A percentile compares a stretch with the other conserved stretches of the same genome.
Evolutionary conservation across 2,888 invertebrate genomes (phyloP).

Genomic region (Plebejus argus): DNA sequence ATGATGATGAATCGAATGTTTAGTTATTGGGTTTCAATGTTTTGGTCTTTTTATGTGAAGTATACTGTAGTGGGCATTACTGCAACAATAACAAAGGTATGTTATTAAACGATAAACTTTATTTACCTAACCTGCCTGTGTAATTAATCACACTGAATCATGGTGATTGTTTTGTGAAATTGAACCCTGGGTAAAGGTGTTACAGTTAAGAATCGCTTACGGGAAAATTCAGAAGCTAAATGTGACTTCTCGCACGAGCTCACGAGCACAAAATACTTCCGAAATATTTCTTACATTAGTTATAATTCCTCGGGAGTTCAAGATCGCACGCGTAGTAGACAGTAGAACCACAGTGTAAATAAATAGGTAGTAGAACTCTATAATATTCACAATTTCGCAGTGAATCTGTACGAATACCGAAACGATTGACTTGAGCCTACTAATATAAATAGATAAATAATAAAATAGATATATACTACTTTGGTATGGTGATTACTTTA

Average conservation of each 20-base stretch:
- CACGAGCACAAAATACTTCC: neutral
- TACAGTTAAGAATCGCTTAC: neutral
- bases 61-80: constrained; percentile 46
- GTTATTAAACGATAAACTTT: constrained; percentile 35
- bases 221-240: neutral
- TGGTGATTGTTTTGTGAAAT: neutral
- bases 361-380: no score
- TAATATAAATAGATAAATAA: no score
- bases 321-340: no score
- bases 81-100: constrained; percentile 44
- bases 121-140: constrained; percentile 28
- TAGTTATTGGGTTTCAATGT: constrained; percentile 61
- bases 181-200: neutral
- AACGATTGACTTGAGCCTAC: no score
- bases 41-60: constrained; percentile 65
- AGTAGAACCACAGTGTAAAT: no score
- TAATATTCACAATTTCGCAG: no score
- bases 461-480: no score
- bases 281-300: no score
- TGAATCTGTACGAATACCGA: no score
- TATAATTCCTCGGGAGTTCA: no score
- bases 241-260: neutral
- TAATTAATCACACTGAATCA: constrained; percentile 35
- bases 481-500: no score
- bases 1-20: constrained; percentile 48